phyloP scores from a whole-genome alignment of 2,797 vertebrate genomes.

The Lagorchestes hirsutus region DNA sequence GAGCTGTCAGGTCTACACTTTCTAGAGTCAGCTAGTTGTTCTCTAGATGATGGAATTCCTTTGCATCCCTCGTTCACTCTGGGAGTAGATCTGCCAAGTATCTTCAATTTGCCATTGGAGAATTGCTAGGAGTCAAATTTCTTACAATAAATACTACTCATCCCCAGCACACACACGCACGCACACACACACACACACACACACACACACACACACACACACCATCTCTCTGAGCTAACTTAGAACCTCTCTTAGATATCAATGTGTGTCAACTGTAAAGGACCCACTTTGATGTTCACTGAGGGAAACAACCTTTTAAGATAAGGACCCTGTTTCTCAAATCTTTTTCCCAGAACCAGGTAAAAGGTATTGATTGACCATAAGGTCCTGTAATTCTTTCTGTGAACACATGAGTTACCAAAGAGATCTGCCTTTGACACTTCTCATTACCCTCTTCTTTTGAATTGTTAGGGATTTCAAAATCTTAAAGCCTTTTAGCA shows the following conservation, averaged over 20 bases:
- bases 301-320: neutral
- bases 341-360: neutral
- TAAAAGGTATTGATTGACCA: neutral
- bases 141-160: neutral
- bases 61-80: neutral
- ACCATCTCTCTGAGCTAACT: neutral
- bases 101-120: neutral
- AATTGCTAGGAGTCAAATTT: neutral
- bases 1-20: neutral
- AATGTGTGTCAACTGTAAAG: neutral
- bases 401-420: neutral
- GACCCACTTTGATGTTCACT: neutral
- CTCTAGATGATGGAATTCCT: neutral
- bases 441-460: neutral
- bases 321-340: neutral
- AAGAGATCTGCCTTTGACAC: neutral
- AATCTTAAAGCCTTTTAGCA: neutral
- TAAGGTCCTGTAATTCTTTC: neutral
- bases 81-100: neutral
- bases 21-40: neutral
- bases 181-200: too few species aligned
- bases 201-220: too few species aligned
- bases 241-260: neutral
- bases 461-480: neutral
- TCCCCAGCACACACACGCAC: neutral